Conservation (phyloP, 2,888 invertebrate species). For the Tromatobia lineatoria region DNA sequence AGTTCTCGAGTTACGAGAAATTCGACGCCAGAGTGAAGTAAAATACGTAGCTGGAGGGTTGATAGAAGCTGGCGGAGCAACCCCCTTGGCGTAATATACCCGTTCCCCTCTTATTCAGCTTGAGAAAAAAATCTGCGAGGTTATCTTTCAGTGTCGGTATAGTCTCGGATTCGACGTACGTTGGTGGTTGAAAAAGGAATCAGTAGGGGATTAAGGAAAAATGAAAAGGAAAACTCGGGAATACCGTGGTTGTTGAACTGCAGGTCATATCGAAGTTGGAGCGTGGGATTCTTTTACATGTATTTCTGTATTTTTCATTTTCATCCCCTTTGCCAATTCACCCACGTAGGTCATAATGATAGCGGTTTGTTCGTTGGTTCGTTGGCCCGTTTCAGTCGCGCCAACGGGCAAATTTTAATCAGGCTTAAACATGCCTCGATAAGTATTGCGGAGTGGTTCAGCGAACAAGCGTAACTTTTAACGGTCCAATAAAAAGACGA, state of each 20-base stretch:
- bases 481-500: constrained; percentile 79
- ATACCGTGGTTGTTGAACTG: neutral
- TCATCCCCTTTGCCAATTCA: constrained; percentile 46
- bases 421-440: constrained; percentile 77
- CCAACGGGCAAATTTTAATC: constrained; percentile 80
- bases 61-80: constrained; percentile 27
- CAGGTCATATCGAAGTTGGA: constrained; percentile 54
- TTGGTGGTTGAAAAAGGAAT: constrained; percentile 18
- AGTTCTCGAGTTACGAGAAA: constrained; percentile 79
- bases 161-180: constrained; percentile 53
- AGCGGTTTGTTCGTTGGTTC: constrained; percentile 21
- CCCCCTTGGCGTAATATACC: constrained; percentile 43
- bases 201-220: constrained; percentile 26
- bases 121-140: constrained; percentile 45
- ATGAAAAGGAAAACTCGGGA: constrained; percentile 56
- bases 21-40: constrained; percentile 80
- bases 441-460: constrained; percentile 50
- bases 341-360: neutral
- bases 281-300: constrained; percentile 50
- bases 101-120: constrained; percentile 40
- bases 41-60: constrained; percentile 71
- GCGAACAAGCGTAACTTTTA: constrained; percentile 79
- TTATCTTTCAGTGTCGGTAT: constrained; percentile 42
- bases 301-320: constrained; percentile 64
- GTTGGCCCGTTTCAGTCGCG: constrained; percentile 48